Percentiles rank a stretch among this genome's conserved stretches.
These are phyloP conservation scores for Seladonia tumulorum DNA, from an alignment of 2,888 invertebrate genomes.

Conservation along the genomic window DNA sequence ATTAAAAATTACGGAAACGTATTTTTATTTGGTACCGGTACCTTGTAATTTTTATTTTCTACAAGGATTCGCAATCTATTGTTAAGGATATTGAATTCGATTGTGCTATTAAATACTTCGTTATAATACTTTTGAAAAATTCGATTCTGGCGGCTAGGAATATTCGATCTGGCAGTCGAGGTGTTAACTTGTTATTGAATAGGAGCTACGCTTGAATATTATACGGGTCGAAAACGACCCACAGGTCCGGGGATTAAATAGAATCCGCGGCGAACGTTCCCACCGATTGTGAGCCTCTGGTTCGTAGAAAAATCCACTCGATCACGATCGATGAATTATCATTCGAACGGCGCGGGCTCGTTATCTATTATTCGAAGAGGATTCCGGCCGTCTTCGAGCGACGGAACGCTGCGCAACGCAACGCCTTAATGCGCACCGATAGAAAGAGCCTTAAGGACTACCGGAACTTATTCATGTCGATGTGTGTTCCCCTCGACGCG, in stretches of 20 bases:
- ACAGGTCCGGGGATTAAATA: not conserved
- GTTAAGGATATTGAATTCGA: not conserved
- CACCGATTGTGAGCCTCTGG: not conserved
- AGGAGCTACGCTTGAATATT: not conserved
- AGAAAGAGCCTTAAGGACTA: slow-evolving; percentile 46
- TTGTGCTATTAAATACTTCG: not conserved
- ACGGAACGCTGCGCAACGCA: slow-evolving; percentile 12
- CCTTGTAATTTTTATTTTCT: too few relatives aligned
- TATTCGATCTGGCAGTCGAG: not conserved
- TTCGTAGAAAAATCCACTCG: not conserved
- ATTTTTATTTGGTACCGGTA: too few relatives aligned
- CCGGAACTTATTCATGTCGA: slow-evolving; percentile 52
- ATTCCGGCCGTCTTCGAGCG: slow-evolving; percentile 13
- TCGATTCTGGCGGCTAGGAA: not conserved
- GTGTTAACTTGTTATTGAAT: not conserved
- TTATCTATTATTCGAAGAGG: slow-evolving; percentile 26
- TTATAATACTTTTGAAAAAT: not conserved
- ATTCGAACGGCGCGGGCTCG: not conserved
- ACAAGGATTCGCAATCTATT: not conserved
- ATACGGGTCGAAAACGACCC: not conserved
- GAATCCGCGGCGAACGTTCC: not conserved
- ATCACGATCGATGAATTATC: not conserved
- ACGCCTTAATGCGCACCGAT: slow-evolving; percentile 40
- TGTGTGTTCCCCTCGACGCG: slow-evolving; percentile 37
- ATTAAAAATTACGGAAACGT: not conserved